Evolutionary conservation across 1,140 invertebrate species (phyloP).

Genomic region (Agrypnia vestita): DNA sequence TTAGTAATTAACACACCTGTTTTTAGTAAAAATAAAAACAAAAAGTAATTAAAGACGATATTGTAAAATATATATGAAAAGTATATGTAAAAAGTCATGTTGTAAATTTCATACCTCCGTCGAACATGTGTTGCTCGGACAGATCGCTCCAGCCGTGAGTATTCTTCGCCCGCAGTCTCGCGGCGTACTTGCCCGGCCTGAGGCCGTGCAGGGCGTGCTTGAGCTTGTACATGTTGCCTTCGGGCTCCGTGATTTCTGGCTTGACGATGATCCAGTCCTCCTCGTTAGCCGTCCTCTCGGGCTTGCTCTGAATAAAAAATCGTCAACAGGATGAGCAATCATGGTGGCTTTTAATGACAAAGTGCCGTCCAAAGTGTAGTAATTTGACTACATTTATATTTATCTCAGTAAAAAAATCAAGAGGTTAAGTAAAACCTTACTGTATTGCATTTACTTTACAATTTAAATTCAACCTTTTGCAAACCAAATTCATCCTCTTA

Average conservation of each 20-base stretch:
- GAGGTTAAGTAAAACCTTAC: no score
- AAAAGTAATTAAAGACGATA: conserved; percentile 1
- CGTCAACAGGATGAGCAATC: neutral
- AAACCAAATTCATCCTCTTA: no score
- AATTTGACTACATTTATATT: no score
- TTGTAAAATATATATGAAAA: no score
- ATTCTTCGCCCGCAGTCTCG: conserved; percentile 45
- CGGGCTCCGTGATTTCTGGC: conserved; percentile 35
- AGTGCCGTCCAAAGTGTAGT: no score
- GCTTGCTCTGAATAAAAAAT: conserved; percentile 47
- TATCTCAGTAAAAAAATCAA: no score
- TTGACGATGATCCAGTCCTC: conserved; percentile 52
- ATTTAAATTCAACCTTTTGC: no score
- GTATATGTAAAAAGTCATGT: no score
- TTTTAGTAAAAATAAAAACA: neutral
- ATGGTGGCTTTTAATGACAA: no score
- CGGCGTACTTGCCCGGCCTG: conserved; percentile 55
- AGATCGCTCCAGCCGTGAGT: conserved; percentile 54
- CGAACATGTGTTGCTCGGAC: conserved; percentile 51
- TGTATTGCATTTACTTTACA: no score
- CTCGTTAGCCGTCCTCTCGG: conserved; percentile 16
- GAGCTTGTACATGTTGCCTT: conserved; percentile 51
- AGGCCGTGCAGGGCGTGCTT: conserved; percentile 49
- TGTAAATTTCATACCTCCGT: conserved; percentile 49
- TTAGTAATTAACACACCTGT: no score